Base-by-base conservation (phyloP, 2,888 invertebrate genomes). In the Agrochola litura region DNA sequence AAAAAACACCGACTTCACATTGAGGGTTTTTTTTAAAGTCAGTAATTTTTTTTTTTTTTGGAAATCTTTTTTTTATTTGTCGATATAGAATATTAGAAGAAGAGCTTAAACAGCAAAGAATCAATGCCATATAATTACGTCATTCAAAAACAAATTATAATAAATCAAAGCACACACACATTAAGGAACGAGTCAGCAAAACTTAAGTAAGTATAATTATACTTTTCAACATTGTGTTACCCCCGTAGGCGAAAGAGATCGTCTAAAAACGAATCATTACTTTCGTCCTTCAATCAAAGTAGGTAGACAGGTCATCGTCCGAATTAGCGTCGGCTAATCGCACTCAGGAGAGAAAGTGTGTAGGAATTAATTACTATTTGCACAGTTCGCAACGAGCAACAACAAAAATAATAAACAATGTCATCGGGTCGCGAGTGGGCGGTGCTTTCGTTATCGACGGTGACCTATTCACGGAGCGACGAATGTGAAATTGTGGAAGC, bases 361-460 rank as follows among this genome's bases (percentile, higher is more conserved):
- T 93, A 93, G 93, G 93, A 92, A 94, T 94, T 95, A 95, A 95
- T 95, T 94, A 93, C 91, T 93, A 90, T 92, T 93, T 95, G 92
- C 92, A 84, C 89, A 88, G 89, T 87, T 91, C 88, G 90, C 90
- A 91, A 91, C 88, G 83, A 91, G 92, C 87, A 92, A 92, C 89
- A 92, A 92, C 90, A 92, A 94, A 93, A 93, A 94, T 94, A 93
- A 93, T 91, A 91, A 94, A 93, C 91, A 94, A 95, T 93, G 95
- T 94, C 94, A 95, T 87, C 91, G 88, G 94, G 95, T 94, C 95
- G 89, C 46, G 77, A 72, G 93, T 94, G 91, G 94, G 95, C 75
- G 89, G 43, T 72, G 83, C 85, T 89, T 87, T 89, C 89, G 74
- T 81, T 88, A 81, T 83, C 84, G 82, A 71, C 78, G 75, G 67